Conservation (phyloP, 92 coral and sea anemone species). For the Porites lobata region DNA sequence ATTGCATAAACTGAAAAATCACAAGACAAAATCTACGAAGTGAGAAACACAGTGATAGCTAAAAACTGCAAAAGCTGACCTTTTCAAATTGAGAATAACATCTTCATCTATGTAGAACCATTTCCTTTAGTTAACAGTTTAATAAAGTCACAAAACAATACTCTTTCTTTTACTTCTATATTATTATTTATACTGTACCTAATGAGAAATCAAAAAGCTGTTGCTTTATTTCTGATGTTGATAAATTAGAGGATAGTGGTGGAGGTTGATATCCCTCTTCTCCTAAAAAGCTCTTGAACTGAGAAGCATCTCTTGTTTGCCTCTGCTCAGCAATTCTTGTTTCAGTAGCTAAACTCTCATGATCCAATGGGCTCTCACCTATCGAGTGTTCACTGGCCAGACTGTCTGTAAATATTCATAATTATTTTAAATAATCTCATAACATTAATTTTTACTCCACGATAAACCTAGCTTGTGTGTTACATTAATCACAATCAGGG, state of each 20-base stretch:
- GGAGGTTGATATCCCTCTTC: constrained; percentile 61
- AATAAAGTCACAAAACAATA: too few species aligned
- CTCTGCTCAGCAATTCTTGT: constrained; percentile 42
- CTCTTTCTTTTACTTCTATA: too few species aligned
- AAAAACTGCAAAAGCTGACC: too few species aligned
- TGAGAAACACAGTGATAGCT: too few species aligned
- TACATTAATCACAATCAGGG: too few species aligned
- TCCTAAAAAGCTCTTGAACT: constrained; percentile 90
- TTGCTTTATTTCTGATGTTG: constrained; percentile 79
- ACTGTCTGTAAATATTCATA: constrained; percentile 38
- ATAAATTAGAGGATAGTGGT: constrained; percentile 61
- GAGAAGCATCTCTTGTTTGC: constrained; percentile 48
- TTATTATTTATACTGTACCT: constrained; percentile 46
- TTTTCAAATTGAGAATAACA: too few species aligned
- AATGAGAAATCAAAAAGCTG: constrained; percentile 88
- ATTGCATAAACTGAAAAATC: too few species aligned
- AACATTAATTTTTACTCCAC: too few species aligned
- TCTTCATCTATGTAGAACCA: too few species aligned
- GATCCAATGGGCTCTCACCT: constrained; percentile 73
- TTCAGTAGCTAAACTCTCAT: constrained; percentile 51
- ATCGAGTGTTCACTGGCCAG: constrained; percentile 27
- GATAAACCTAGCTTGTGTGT: background rate
- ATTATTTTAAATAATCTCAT: too few species aligned
- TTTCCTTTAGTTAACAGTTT: too few species aligned
- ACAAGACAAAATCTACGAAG: too few species aligned